These are phyloP conservation scores for Germaria angustata DNA, from an alignment of 2,888 invertebrate genomes.

Conservation along the genomic window DNA sequence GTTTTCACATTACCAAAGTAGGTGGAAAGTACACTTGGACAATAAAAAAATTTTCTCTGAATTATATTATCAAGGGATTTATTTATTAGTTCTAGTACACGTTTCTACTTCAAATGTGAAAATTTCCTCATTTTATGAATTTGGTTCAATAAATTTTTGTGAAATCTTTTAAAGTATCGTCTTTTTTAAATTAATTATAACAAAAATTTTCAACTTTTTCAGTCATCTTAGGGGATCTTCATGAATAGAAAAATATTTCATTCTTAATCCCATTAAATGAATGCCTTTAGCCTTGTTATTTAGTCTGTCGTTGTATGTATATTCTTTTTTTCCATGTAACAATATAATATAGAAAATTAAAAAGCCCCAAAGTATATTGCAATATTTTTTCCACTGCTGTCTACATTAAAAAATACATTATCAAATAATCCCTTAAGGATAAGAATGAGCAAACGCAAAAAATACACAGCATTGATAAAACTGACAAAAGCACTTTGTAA, in stretches of 20 bases:
- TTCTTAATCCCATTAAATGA: slow-evolving; percentile 25
- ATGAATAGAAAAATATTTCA: background rate
- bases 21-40: no score
- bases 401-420: slow-evolving; percentile 46
- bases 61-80: no score
- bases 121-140: no score
- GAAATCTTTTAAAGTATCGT: no score
- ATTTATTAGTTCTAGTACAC: no score
- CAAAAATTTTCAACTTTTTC: background rate
- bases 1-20: no score
- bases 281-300: slow-evolving; percentile 1
- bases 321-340: background rate
- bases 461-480: slow-evolving; percentile 9
- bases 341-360: slow-evolving; percentile 42
- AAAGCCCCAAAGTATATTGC: slow-evolving; percentile 53
- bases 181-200: background rate
- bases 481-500: slow-evolving; percentile 40
- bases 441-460: background rate
- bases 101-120: no score
- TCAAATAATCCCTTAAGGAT: slow-evolving; percentile 58
- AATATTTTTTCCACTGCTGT: slow-evolving; percentile 10
- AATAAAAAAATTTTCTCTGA: no score
- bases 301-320: background rate
- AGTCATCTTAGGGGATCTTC: background rate
- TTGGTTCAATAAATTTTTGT: no score